A percentile compares a stretch with the other conserved stretches of the same genome.
Evolutionary conservation across 2,113 vertebrate genomes (phyloP).

Genomic region (Mus pahari): DNA sequence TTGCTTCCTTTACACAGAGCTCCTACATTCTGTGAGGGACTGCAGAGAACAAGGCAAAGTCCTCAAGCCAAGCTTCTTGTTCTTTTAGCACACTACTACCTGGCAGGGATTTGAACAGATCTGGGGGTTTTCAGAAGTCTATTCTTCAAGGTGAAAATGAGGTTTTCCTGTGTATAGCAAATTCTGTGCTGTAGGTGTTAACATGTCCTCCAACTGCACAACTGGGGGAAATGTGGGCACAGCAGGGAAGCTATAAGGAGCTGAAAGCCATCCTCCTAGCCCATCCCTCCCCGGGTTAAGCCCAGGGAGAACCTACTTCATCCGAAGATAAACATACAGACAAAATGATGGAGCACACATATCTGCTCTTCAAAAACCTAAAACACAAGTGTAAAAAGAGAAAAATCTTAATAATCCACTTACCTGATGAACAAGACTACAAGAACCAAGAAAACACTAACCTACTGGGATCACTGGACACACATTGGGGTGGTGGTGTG

Average conservation of each 20-base stretch:
- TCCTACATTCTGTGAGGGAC: neutral
- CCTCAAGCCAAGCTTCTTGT: neutral
- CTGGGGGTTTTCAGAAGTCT: neutral
- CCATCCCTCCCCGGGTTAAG: neutral
- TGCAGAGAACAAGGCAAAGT: neutral
- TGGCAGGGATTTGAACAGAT: neutral
- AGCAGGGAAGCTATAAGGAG: neutral
- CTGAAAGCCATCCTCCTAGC: neutral
- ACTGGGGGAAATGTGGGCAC: neutral
- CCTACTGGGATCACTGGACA: neutral
- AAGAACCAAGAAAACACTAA: neutral
- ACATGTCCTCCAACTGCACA: neutral
- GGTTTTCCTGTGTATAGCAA: neutral
- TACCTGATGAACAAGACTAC: neutral
- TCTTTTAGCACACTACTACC: neutral
- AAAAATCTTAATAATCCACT: neutral
- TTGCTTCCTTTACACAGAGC: neutral
- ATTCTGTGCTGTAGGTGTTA: neutral
- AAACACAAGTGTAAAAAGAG: neutral
- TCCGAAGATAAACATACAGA: neutral
- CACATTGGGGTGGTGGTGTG: no score
- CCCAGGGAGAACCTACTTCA: neutral
- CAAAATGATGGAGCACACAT: neutral
- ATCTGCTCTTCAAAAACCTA: neutral
- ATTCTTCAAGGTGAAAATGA: neutral